Percentiles rank a stretch among this genome's conserved stretches.
Conservation (phyloP, 2,113 vertebrate species). For the Xerus inauris region DNA sequence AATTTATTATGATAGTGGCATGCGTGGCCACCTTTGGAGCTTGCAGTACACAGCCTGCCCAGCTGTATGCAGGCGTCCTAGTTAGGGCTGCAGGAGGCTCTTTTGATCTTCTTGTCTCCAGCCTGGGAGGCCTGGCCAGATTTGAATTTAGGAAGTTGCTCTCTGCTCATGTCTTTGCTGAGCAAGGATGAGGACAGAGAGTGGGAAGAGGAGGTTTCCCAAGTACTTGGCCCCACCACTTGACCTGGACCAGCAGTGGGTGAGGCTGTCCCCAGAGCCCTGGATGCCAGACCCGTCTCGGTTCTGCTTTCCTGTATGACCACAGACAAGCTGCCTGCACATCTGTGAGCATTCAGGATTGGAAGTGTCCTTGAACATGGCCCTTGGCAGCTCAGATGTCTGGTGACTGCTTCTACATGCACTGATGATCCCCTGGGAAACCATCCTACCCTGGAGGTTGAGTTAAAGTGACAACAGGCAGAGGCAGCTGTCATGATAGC, state of each 20-base stretch:
- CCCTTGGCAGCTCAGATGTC: neutral
- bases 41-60: neutral
- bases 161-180: neutral
- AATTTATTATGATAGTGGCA: neutral
- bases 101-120: neutral
- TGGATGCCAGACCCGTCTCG: neutral
- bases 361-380: neutral
- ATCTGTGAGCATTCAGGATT: neutral
- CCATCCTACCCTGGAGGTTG: neutral
- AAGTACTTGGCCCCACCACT: too few relatives aligned
- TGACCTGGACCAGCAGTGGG: neutral
- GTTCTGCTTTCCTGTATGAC: neutral
- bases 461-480: neutral
- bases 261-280: neutral
- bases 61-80: neutral
- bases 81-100: neutral
- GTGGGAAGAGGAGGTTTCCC: neutral
- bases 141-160: neutral
- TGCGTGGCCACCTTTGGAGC: neutral
- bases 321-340: neutral
- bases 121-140: neutral
- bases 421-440: neutral
- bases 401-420: neutral
- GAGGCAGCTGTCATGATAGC: neutral
- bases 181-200: neutral